These are phyloP conservation scores for Parasteatoda lunata DNA, from an alignment of 2,888 invertebrate genomes.

Conservation along the genomic window DNA sequence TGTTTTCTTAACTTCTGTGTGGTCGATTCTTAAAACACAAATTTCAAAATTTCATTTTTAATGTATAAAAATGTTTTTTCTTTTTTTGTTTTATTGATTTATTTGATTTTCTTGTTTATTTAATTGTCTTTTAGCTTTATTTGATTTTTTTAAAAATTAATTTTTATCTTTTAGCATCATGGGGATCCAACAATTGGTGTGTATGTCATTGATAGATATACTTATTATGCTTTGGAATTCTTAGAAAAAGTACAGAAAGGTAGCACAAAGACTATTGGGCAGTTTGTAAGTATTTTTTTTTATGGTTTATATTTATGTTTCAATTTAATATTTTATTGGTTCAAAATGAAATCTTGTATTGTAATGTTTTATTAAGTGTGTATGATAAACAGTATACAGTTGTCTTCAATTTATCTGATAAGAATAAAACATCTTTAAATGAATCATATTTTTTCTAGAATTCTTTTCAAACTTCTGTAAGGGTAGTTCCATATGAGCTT, in stretches of 20 bases:
- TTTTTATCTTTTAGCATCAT: constrained; percentile 86
- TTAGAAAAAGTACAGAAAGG: constrained; percentile 92
- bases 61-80: background rate
- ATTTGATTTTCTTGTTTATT: background rate
- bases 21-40: background rate
- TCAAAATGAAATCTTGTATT: too few relatives aligned
- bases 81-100: background rate
- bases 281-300: constrained; percentile 82
- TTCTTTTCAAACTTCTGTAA: too few relatives aligned
- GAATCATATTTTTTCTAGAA: too few relatives aligned
- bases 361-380: too few relatives aligned
- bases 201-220: constrained; percentile 98
- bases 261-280: constrained; percentile 90
- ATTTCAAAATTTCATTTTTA: background rate
- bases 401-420: too few relatives aligned
- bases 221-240: constrained; percentile 97
- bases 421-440: too few relatives aligned
- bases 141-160: too few relatives aligned
- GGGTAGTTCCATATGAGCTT: too few relatives aligned
- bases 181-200: constrained; percentile 99
- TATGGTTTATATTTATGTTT: background rate
- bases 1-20: too few relatives aligned
- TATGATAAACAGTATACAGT: too few relatives aligned
- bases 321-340: background rate
- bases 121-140: background rate